Evolutionary conservation across 1,140 invertebrate species (phyloP), one percentile per base, ranked within the genome.

Genomic region (Coptotermes formosanus): DNA sequence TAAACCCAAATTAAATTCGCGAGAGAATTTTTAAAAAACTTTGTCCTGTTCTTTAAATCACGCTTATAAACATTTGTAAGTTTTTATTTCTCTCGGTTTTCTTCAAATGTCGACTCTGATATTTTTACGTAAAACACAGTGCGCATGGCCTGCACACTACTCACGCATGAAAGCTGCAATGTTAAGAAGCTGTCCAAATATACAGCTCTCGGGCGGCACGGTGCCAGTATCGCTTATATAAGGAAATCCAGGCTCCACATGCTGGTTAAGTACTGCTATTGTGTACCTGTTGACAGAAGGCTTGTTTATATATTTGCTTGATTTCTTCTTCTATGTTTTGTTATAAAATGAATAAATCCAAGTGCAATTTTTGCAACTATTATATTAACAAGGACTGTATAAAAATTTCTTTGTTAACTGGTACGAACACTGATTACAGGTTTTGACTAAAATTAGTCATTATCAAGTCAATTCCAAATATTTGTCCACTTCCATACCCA

Each of bases 151-250:
- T 55, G n/a, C 12, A 64, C 14, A 64, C 0, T 75, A 94, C 94
- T 94, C 92, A 96, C 95, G 90, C 64, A 96, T 89, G 84, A 94
- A 91, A 85, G 95, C 93, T 75, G 93, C 93, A 75, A 96, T 92
- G 89, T 96, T 96, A 38, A 97, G 92, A 32, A 95, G 90, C 90
- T 96, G 95, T 23, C 93, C 95, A 90, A 97, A 97, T 85, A 96
- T 93, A 89, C 95, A 96, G 90, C 95, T 96, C 89, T 96, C 96
- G 45, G 96, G 96, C 19, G 95, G 92, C 87, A 93, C 92, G 9
- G 95, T 94, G 9, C 94, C 95, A 23, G 95, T 94, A 90, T 97
- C 96, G 88, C 95, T 96, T 85, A 97, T 96, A 89, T 96, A 97
- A 2, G 95, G 95, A 88, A 96, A 95, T 48, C 93, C 93, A 43